Evolutionary conservation across 2,797 vertebrate genomes (phyloP), one percentile per base, ranked within the genome.

Genomic region (Sebastes iracundus): DNA sequence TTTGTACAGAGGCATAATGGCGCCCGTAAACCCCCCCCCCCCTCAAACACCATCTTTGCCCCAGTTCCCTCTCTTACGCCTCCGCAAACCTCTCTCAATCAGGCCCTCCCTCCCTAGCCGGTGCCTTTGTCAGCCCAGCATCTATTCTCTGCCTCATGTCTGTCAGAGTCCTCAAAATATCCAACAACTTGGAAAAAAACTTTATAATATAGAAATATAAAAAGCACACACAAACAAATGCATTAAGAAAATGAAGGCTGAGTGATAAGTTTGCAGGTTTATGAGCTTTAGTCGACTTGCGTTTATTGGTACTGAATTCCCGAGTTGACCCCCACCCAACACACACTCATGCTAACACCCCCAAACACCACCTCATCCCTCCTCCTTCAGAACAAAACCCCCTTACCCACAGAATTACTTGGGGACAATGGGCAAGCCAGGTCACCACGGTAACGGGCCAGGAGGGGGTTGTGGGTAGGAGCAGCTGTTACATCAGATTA

Each of bases 401-500:
- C 93, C 94, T 94, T 93, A 93, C 94, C 94, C 93, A 86, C 94
- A 96, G 95, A 95, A 96, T 96, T 95, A 96, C 94, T 95, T 92
- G 86, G 95, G 95, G 95, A 96, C 96, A 96, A 96, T 96, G 91
- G 95, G 93, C 94, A 95, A 95, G 96, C 96, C 95, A 89, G 95
- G 97, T 98, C 96, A 93, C 95, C 96, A 96, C 95, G 96, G 97
- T 96, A 98, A 99, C 97, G 85, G 94, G 92, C 92, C 79, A 83
- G 94, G 93, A 92, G 94, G 95, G 97, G 96, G 96, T 90, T 92
- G 94, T 94, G 96, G 95, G 96, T 95, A 97, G 97, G 96, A 96
- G 97, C 97, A 98, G 97, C 97, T 98, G 97, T 97, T 97, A 97
- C 97, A 97, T 97, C 97, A 96, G 97, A 98, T 98, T 98, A 98